phyloP scores from a whole-genome alignment of 2,113 vertebrate genomes.

The Tragulus kanchil region DNA sequence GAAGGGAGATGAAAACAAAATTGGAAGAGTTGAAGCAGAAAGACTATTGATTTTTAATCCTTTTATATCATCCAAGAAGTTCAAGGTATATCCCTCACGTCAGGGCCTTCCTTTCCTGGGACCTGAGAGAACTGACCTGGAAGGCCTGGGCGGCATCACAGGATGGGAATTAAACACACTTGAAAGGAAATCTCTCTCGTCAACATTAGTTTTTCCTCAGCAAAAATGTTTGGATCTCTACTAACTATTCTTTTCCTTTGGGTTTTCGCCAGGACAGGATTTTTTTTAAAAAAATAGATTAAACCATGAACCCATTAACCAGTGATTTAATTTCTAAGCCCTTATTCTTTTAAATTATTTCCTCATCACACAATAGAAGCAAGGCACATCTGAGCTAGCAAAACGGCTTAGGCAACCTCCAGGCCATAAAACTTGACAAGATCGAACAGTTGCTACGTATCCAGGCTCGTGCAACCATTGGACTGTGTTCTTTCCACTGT shows the following conservation, averaged over 20 bases:
- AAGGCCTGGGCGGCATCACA: background rate
- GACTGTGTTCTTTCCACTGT: background rate
- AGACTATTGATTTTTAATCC: constrained; percentile 77
- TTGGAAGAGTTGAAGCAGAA: constrained; percentile 78
- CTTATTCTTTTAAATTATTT: constrained; percentile 43
- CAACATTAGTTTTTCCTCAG: constrained; percentile 58
- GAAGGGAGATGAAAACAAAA: constrained; percentile 65
- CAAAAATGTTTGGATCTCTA: constrained; percentile 53
- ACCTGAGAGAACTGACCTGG: constrained; percentile 34
- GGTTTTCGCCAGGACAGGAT: constrained; percentile 35
- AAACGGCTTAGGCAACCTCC: background rate
- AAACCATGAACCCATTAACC: constrained; percentile 66
- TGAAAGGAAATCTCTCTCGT: constrained; percentile 58
- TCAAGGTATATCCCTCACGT: constrained; percentile 71
- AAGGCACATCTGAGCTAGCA: background rate
- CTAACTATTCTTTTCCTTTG: constrained; percentile 60
- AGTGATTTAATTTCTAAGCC: constrained; percentile 56
- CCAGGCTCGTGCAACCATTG: background rate
- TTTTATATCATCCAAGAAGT: constrained; percentile 74
- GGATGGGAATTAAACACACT: constrained; percentile 42
- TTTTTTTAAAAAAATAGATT: constrained; percentile 54
- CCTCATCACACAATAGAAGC: constrained; percentile 17
- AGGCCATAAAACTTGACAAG: background rate
- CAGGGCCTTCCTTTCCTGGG: constrained; percentile 4
- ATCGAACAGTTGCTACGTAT: background rate